These are phyloP conservation scores for Erethizon dorsatum DNA, from an alignment of 2,797 vertebrate species.

Conservation along the genomic window DNA sequence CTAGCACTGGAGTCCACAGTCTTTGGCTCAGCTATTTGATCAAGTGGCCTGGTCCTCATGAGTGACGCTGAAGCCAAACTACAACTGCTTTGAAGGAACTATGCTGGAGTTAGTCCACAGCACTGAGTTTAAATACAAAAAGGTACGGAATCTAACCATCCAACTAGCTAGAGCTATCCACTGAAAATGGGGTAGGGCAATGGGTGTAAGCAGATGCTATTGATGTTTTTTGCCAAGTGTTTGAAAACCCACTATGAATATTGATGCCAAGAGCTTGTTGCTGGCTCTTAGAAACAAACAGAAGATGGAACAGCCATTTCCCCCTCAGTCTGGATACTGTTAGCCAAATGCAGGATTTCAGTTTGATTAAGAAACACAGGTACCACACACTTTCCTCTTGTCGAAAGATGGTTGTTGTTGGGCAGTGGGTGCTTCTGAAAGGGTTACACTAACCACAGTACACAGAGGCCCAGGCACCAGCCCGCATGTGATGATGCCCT, in stretches of 20 bases:
- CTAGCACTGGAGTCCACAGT: background rate
- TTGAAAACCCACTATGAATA: slow-evolving; percentile 81
- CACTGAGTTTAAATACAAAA: slow-evolving; percentile 5
- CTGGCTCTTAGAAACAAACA: slow-evolving; percentile 86
- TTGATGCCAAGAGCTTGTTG: slow-evolving; percentile 85
- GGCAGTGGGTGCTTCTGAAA: background rate
- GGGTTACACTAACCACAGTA: background rate
- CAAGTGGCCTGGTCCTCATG: background rate
- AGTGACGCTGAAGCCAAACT: background rate
- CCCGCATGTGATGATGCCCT: background rate
- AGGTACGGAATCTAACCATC: slow-evolving; percentile 40
- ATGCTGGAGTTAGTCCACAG: background rate
- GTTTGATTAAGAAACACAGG: slow-evolving; percentile 86
- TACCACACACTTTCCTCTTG: slow-evolving; percentile 82
- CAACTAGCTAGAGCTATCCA: slow-evolving; percentile 4
- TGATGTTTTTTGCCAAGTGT: slow-evolving; percentile 75
- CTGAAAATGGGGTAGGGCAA: slow-evolving; percentile 23
- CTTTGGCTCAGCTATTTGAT: background rate
- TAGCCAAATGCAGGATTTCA: slow-evolving; percentile 87
- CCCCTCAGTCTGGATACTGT: slow-evolving; percentile 73
- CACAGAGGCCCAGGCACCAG: background rate
- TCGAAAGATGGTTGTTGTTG: background rate
- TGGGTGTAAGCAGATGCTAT: slow-evolving; percentile 80
- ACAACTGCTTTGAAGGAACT: slow-evolving; percentile 17
- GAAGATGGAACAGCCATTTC: slow-evolving; percentile 86